Base-by-base conservation (phyloP, 2,888 invertebrate species). In the Epinotia nisella region DNA sequence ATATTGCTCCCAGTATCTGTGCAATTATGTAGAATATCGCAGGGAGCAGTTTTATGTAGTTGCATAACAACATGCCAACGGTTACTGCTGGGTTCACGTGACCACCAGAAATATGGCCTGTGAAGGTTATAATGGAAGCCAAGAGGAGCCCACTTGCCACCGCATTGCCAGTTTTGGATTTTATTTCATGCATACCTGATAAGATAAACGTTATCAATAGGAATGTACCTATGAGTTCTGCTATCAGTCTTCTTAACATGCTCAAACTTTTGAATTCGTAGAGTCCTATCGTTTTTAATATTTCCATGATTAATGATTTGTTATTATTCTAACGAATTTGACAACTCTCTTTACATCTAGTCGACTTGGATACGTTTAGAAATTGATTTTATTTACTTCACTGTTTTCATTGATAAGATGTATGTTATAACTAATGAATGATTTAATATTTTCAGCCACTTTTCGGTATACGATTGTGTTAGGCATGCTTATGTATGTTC, bases 11-110 rank as follows among this genome's bases (percentile, higher is more conserved):
- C 17, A 76, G 3, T 59, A 78, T 59, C 56, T 85, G 85, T 59
- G 77, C 79, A 0, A 74, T 11, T n/a, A 83, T 15, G 72, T 83
- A 85, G 10, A 78, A 83, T 15, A 82, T 0, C 7, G 80, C 84
- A 51, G 81, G 82, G 29, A 85, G 62, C 13, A 77, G 72, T 71
- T 78, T 82, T n/a, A 85, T 84, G 59, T 80, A 73, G 11, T 78
- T 78, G 66, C 80, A 80, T 7, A 82, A 72, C 15, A 82, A 19
- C 11, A 76, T 76, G 0, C 83, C 84, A 0, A 81, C 4, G 0
- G 85, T 85, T 3, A 85, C 75, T 13, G 85, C 85, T 0, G 85
- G 85, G 61, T 85, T 85, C 15, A 85, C 74, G 53, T 85, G 85
- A 0, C 79, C 80, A 0, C 85, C 84, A 15, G 65, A 65, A 55